Conservation (phyloP, 2,113 vertebrate species). For the Heterocephalus glaber region DNA sequence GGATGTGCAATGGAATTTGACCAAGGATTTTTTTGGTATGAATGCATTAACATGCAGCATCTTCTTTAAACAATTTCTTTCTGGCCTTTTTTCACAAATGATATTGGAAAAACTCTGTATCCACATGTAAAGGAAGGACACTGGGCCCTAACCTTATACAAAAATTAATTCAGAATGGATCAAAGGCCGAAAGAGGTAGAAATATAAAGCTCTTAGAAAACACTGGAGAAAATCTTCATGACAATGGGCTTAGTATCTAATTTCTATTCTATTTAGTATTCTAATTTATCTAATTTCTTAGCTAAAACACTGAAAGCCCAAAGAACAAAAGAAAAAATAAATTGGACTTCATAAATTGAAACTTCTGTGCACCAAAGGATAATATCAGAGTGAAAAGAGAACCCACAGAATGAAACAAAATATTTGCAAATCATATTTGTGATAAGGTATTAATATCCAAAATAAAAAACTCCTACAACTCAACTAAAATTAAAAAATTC, state of each 20-base stretch:
- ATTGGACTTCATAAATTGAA: not conserved
- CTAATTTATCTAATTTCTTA: too few relatives aligned
- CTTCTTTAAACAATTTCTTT: not conserved
- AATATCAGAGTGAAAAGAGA: not conserved
- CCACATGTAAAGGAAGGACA: not conserved
- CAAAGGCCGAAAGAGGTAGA: not conserved
- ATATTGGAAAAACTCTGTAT: not conserved
- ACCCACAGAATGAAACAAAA: not conserved
- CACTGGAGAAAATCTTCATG: not conserved
- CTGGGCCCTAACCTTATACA: not conserved
- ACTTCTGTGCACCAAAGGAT: not conserved
- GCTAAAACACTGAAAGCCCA: not conserved
- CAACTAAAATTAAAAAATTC: not conserved
- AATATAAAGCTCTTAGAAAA: not conserved
- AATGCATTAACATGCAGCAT: not conserved
- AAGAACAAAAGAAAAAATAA: not conserved
- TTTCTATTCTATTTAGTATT: too few relatives aligned
- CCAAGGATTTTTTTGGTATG: not conserved
- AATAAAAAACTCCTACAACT: not conserved
- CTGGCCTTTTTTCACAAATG: not conserved
- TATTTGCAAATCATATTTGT: not conserved
- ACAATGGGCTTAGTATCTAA: not conserved
- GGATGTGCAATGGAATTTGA: not conserved
- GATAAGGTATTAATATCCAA: not conserved
- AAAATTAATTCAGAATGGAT: not conserved